Evolutionary conservation across 2,888 invertebrate species (phyloP), one percentile per base, ranked within the genome.

Genomic region (Hyalella azteca): DNA sequence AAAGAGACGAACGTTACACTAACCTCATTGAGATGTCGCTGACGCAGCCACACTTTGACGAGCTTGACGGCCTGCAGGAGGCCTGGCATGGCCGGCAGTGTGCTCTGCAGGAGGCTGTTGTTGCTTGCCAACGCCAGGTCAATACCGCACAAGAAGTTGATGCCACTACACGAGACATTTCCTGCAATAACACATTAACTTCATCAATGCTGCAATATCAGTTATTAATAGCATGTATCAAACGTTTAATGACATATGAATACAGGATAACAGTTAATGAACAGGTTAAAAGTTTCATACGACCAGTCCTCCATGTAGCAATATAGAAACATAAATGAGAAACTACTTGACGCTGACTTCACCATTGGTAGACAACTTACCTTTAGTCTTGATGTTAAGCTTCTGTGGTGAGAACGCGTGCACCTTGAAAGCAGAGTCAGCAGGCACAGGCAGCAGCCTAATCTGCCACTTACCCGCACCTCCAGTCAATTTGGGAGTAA

Each of bases 41-140:
- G 83, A 5, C 77, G 29, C 54, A 84, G 49, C 83, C 83, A 84
- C 40, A 84, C 75, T 76, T 84, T 84, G 29, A 81, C 26, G 4
- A 84, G 78, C 54, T 80, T 78, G 39, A 82, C 54, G 4, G 81
- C 83, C 22, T 84, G 80, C 13, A 54, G 40, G 29, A 81, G 60
- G 40, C 79, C 75, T 9, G 75, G 41, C 75, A 75, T 29, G 41
- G 40, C 26, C 5, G 75, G 75, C 45, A 75, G 45, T 1, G 41
- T 75, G 45, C 45, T 45, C 75, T 45, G 41, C 75, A 75, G 26
- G 22, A 41, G 41, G 7, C 22, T 22, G 41, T 32, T 26, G 45
- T 75, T 75, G 26, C 32, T 32, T 1, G 75, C 22, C 75, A 75
- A 19, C 41, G 45, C 41, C 19, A n/a, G 0, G 75, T 75, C 75